A percentile compares a stretch with the other conserved stretches of the same genome.
phyloP scores from a whole-genome alignment of 2,888 invertebrate genomes.

The Tillus elongatus region DNA sequence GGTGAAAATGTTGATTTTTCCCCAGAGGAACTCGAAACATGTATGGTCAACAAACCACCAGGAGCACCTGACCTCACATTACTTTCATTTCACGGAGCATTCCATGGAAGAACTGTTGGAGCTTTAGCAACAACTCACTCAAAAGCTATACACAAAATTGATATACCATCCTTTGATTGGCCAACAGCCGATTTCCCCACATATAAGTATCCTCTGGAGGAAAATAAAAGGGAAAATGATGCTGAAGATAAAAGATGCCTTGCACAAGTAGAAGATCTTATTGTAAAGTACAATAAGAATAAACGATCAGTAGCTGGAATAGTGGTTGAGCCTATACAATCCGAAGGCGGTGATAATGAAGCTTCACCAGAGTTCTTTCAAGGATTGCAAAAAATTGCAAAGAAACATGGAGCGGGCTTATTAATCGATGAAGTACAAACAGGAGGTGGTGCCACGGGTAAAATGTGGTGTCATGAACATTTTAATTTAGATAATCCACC shows the following conservation, averaged over 20 bases:
- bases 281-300: conserved; percentile 61
- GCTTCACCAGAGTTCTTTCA: conserved; percentile 88
- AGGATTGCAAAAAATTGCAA: conserved; percentile 69
- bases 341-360: conserved; percentile 95
- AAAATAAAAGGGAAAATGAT: conserved; percentile 67
- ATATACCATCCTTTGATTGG: conserved; percentile 93
- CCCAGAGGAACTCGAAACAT: conserved; percentile 67
- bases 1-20: conserved; percentile 62
- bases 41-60: conserved; percentile 78
- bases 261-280: conserved; percentile 61
- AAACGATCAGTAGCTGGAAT: conserved; percentile 80
- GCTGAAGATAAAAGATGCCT: conserved; percentile 70
- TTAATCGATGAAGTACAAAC: conserved; percentile 98
- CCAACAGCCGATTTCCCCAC: conserved; percentile 84
- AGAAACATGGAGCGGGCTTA: conserved; percentile 67
- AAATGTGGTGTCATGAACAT: conserved; percentile 96
- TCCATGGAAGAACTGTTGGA: conserved; percentile 93
- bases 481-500: conserved; percentile 80
- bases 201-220: conserved; percentile 87
- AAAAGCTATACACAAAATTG: conserved; percentile 91
- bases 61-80: conserved; percentile 78
- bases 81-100: conserved; percentile 80
- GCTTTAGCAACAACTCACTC: conserved; percentile 82
- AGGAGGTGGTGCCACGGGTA: conserved; percentile 94
- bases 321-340: conserved; percentile 91